These are phyloP conservation scores for Sebastes steindachneri DNA, from an alignment of 2,797 vertebrate genomes.

Conservation along the genomic window DNA sequence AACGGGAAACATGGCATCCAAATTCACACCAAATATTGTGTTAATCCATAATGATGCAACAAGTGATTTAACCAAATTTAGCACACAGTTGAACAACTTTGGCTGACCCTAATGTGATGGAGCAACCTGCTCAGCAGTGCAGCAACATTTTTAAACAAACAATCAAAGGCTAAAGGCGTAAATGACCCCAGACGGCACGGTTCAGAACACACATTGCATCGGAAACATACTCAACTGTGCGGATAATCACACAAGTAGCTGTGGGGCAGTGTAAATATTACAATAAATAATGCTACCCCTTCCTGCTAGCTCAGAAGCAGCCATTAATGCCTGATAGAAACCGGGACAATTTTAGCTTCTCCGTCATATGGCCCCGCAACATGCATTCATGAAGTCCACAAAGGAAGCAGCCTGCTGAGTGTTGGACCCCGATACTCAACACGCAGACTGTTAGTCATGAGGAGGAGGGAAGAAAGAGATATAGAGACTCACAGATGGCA, in stretches of 20 bases:
- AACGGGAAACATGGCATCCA: not conserved
- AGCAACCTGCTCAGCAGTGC: slow-evolving; percentile 28
- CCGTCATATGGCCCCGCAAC: not conserved
- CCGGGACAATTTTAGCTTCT: not conserved
- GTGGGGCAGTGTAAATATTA: slow-evolving; percentile 13
- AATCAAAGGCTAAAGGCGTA: slow-evolving; percentile 38
- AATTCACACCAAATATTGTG: not conserved
- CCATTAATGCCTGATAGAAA: not conserved
- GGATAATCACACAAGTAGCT: slow-evolving; percentile 14
- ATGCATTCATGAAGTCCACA: not conserved
- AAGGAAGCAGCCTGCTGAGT: not conserved
- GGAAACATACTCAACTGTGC: slow-evolving; percentile 6
- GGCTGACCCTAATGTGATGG: slow-evolving; percentile 11
- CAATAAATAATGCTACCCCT: not conserved
- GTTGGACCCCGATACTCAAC: not conserved
- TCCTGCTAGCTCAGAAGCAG: not conserved
- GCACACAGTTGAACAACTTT: not conserved
- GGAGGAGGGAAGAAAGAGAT: not conserved
- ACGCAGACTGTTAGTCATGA: slow-evolving; percentile 15
- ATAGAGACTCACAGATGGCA: slow-evolving; percentile 57
- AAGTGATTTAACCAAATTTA: not conserved
- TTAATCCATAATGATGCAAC: not conserved
- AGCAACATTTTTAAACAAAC: slow-evolving; percentile 34
- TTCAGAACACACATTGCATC: slow-evolving; percentile 23
- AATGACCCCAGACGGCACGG: slow-evolving; percentile 18